Evolutionary conservation across 2,888 invertebrate genomes (phyloP), one percentile per base, ranked within the genome.

Genomic region (Troides aeacus): DNA sequence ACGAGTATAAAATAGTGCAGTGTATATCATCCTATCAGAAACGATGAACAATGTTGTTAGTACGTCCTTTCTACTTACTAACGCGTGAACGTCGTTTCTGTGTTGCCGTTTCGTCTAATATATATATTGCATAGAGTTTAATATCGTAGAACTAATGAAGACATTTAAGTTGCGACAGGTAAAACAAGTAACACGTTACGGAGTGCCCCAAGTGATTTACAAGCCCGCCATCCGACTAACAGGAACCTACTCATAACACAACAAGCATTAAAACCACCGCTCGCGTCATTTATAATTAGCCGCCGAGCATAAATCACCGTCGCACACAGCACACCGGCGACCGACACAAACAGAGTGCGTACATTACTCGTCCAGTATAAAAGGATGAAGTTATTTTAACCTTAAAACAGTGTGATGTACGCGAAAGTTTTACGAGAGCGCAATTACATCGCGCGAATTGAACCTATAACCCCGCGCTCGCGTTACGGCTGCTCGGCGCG

Each of bases 381-480:
- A 69, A 65, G 56, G 59, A 24, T 50, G 59, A 24, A 66, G 66
- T 46, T 66, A 67, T 64, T 68, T 71, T 65, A 69, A 65, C 69
- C 60, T 69, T 69, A 72, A 69, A 69, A 67, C 68, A 15, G 46
- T 46, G 64, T 57, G 64, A 69, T 64, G 68, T 69, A 64, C 60
- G 60, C 59, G 74, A 73, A 74, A 75, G 74, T 72, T 75, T 75
- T 76, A 76, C 74, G 72, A 73, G 70, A 69, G 66, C 69, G 72
- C 72, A 73, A 74, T 71, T 74, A 73, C 67, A 68, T 60, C 64
- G 53, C 62, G 74, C 68, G 70, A 71, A 74, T 73, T 71, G 73
- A 71, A 30, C 70, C 71, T 71, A 75, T 73, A 74, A 74, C 73
- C 72, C 64, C 64, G 72, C 70, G 73, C 73, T 73, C 73, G 72